Evolutionary conservation across 1,140 invertebrate genomes (phyloP).

Genomic region (Megalopta genalis): DNA sequence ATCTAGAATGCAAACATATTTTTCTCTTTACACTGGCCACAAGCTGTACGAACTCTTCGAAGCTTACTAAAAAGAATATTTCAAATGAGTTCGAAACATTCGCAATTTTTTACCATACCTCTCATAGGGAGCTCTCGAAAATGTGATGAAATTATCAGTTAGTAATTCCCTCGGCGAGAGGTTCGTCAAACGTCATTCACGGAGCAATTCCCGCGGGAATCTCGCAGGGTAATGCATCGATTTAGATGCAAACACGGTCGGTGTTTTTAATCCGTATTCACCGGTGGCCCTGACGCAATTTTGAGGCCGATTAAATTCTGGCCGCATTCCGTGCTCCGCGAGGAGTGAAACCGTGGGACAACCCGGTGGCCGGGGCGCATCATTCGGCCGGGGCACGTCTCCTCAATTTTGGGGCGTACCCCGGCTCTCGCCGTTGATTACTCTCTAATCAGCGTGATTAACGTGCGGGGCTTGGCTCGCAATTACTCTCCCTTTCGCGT

Average conservation of each 20-base stretch:
- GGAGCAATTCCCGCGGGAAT: too few relatives aligned
- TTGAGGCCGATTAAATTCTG: slow-evolving; percentile 52
- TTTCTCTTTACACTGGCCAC: too few relatives aligned
- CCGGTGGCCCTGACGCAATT: slow-evolving; percentile 18
- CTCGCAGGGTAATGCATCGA: not conserved
- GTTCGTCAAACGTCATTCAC: not conserved
- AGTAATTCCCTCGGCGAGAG: too few relatives aligned
- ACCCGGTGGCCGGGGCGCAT: not conserved
- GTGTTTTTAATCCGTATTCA: not conserved
- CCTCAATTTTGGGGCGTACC: slow-evolving; percentile 47
- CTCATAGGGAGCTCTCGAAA: too few relatives aligned
- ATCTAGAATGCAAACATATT: too few relatives aligned
- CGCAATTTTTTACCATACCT: too few relatives aligned
- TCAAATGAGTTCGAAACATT: too few relatives aligned
- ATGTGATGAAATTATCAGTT: too few relatives aligned
- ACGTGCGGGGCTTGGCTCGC: slow-evolving; percentile 22
- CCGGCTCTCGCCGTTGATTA: slow-evolving; percentile 26
- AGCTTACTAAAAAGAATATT: too few relatives aligned
- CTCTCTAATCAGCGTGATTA: slow-evolving; percentile 53
- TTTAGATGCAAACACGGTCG: not conserved
- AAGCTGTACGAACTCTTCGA: too few relatives aligned
- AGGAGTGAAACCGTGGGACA: slow-evolving; percentile 20
- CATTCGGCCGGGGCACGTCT: slow-evolving; percentile 21
- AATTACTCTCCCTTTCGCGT: slow-evolving; percentile 38
- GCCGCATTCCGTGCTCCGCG: slow-evolving; percentile 22